Evolutionary conservation across 2,888 invertebrate genomes (phyloP).

Genomic region (Cylloceria caligata): DNA sequence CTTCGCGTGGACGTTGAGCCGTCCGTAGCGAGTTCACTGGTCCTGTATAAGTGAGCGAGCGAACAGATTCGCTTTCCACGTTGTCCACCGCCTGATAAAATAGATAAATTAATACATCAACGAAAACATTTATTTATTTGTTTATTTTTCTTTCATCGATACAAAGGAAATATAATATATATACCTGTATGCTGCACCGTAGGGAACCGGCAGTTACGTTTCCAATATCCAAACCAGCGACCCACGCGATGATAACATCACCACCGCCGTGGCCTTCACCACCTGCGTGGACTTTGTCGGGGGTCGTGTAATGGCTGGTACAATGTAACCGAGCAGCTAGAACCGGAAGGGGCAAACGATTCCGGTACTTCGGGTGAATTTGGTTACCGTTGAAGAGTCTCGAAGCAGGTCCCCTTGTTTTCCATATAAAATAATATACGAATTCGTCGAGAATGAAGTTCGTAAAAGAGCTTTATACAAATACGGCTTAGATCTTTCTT

Average conservation of each 20-base stretch:
- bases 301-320: slow-evolving; percentile 67
- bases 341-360: slow-evolving; percentile 80
- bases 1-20: slow-evolving; percentile 80
- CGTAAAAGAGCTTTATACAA: not conserved
- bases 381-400: slow-evolving; percentile 80
- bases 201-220: slow-evolving; percentile 73
- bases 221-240: slow-evolving; percentile 81
- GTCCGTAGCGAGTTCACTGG: slow-evolving; percentile 81
- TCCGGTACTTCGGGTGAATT: slow-evolving; percentile 79
- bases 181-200: slow-evolving; percentile 81
- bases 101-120: slow-evolving; percentile 6
- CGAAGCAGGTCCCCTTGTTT: slow-evolving; percentile 76
- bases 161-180: not conserved
- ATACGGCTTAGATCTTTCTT: too few relatives aligned
- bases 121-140: not conserved
- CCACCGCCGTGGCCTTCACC: slow-evolving; percentile 73
- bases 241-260: slow-evolving; percentile 80
- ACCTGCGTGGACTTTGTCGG: slow-evolving; percentile 69
- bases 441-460: not conserved
- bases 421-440: not conserved
- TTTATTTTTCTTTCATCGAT: not conserved
- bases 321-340: slow-evolving; percentile 79
- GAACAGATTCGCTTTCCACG: slow-evolving; percentile 76
- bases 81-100: slow-evolving; percentile 77
- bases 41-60: slow-evolving; percentile 81